phyloP scores from a whole-genome alignment of 2,797 vertebrate genomes.

The Mastacembelus armatus region DNA sequence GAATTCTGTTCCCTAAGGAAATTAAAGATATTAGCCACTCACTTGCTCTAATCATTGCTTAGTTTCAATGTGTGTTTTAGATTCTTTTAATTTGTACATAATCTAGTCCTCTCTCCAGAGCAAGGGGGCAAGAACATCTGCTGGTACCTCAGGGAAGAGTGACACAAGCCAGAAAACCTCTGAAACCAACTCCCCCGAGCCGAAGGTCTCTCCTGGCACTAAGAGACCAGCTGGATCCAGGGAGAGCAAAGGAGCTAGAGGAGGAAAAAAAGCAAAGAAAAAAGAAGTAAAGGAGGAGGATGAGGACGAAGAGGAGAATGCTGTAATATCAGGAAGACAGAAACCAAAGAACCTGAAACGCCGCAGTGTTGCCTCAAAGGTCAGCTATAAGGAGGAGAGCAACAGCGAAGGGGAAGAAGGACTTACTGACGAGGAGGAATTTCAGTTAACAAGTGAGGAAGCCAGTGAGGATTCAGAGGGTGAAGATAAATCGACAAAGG shows the following conservation, averaged over 20 bases:
- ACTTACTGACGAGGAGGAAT: slow-evolving; percentile 83
- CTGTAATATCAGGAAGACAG: slow-evolving; percentile 33
- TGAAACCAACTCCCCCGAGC: slow-evolving; percentile 49
- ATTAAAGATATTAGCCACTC: background rate
- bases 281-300: slow-evolving; percentile 45
- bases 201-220: slow-evolving; percentile 70
- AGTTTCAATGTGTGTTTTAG: no score
- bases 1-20: background rate
- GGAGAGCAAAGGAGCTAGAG: slow-evolving; percentile 22
- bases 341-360: slow-evolving; percentile 82
- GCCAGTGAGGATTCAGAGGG: slow-evolving; percentile 79
- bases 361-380: slow-evolving; percentile 88
- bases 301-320: slow-evolving; percentile 49
- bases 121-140: slow-evolving; percentile 56
- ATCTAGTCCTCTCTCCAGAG: slow-evolving; percentile 52
- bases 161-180: slow-evolving; percentile 45
- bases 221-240: slow-evolving; percentile 71
- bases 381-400: slow-evolving; percentile 93
- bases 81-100: no score
- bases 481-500: slow-evolving; percentile 41
- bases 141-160: slow-evolving; percentile 44
- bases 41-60: no score
- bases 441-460: slow-evolving; percentile 77
- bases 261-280: slow-evolving; percentile 77
- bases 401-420: slow-evolving; percentile 77